Evolutionary conservation across 2,888 invertebrate species (phyloP).

Genomic region (Sesamia inferens): DNA sequence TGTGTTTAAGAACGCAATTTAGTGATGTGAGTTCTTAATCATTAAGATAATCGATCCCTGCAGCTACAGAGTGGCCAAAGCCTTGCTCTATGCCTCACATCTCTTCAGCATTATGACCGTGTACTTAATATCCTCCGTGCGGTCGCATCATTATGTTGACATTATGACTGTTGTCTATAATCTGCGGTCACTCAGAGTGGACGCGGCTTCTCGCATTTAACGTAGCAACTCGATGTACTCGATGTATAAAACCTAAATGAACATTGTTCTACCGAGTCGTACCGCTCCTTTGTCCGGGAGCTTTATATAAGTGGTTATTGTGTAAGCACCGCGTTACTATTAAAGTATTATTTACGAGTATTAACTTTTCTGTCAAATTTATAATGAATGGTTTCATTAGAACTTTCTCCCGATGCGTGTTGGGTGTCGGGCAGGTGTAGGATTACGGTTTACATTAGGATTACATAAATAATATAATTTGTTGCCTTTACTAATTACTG

Average conservation of each 20-base stretch:
- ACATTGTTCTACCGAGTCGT: neutral
- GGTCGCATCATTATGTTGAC: neutral
- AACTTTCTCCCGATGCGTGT: slow-evolving; percentile 52
- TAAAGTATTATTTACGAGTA: slow-evolving; percentile 53
- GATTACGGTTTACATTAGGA: slow-evolving; percentile 24
- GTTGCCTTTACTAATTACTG: neutral
- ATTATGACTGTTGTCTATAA: slow-evolving; percentile 17
- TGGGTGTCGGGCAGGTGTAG: slow-evolving; percentile 4
- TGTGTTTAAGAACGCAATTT: no score
- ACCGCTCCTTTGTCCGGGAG: neutral
- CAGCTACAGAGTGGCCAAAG: neutral
- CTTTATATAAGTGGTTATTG: neutral
- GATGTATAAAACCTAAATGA: neutral
- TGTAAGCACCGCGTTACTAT: slow-evolving; percentile 23
- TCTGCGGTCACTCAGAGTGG: neutral
- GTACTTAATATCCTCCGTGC: slow-evolving; percentile 3
- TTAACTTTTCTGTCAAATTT: slow-evolving; percentile 18
- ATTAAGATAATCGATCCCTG: neutral
- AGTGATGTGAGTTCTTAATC: neutral
- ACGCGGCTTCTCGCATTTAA: neutral
- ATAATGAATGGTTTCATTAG: slow-evolving; percentile 47
- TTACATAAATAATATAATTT: slow-evolving; percentile 20
- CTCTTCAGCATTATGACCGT: neutral
- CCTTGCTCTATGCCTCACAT: neutral
- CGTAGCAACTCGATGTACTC: no score